Conservation (phyloP, 2,888 invertebrate genomes). For the Brassicogethes aeneus region DNA sequence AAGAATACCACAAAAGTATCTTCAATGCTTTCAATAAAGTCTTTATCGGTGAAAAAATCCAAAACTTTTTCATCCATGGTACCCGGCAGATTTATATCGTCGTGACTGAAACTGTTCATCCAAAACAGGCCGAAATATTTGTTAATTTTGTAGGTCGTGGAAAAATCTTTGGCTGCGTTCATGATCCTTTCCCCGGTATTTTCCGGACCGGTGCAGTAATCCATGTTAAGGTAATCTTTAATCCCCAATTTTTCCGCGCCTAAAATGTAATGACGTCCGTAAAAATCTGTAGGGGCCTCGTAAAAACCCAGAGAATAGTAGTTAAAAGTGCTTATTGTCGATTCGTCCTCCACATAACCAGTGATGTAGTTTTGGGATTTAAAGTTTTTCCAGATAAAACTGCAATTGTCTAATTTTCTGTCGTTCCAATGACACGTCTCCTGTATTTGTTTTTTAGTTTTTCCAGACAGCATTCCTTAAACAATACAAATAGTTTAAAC, state of each 20-base stretch:
- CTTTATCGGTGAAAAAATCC: slow-evolving; percentile 53
- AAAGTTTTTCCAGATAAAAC: slow-evolving; percentile 72
- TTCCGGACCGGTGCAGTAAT: slow-evolving; percentile 53
- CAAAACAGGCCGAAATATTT: no score
- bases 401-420: slow-evolving; percentile 58
- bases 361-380: slow-evolving; percentile 63
- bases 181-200: slow-evolving; percentile 59
- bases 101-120: no score
- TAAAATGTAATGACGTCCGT: slow-evolving; percentile 62
- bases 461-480: slow-evolving; percentile 70
- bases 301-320: slow-evolving; percentile 64
- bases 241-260: slow-evolving; percentile 53
- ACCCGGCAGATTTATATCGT: no score
- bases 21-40: no score
- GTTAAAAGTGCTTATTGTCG: slow-evolving; percentile 65
- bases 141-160: slow-evolving; percentile 46
- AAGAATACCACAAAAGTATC: no score
- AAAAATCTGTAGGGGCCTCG: slow-evolving; percentile 70
- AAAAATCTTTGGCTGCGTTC: slow-evolving; percentile 60
- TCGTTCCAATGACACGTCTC: slow-evolving; percentile 42
- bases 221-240: slow-evolving; percentile 43
- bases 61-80: no score
- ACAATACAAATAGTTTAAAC: slow-evolving; percentile 35
- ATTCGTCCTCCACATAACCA: slow-evolving; percentile 71
- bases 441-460: slow-evolving; percentile 39